Evolutionary conservation across 2,113 vertebrate species (phyloP).

Genomic region (Sceloporus tristichus): DNA sequence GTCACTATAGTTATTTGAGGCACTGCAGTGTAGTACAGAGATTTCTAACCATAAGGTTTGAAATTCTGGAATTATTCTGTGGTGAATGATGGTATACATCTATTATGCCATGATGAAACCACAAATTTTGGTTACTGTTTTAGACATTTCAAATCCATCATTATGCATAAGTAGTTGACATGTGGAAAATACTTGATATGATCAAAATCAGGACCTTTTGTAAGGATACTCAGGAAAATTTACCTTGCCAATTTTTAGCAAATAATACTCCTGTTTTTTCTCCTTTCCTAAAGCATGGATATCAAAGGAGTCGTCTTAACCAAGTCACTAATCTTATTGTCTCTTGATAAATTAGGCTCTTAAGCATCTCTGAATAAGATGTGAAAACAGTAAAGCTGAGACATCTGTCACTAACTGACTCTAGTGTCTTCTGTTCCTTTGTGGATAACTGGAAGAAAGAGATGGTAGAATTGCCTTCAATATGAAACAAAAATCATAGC

Average conservation of each 20-base stretch:
- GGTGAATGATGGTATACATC: background rate
- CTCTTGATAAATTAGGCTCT: background rate
- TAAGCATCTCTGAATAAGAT: background rate
- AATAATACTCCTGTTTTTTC: background rate
- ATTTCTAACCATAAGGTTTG: background rate
- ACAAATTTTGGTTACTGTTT: background rate
- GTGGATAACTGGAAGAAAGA: background rate
- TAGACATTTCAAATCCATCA: background rate
- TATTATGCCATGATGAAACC: background rate
- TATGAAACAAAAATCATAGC: background rate
- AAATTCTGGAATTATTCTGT: background rate
- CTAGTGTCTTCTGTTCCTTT: background rate
- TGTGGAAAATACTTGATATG: background rate
- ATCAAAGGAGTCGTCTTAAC: background rate
- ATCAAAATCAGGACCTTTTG: background rate
- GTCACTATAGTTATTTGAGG: constrained; percentile 32
- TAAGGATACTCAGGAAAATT: background rate
- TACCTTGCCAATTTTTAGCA: background rate
- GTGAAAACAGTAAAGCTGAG: background rate
- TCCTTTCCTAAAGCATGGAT: background rate
- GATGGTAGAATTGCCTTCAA: background rate
- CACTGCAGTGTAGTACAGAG: constrained; percentile 12
- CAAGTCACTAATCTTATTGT: constrained; percentile 4
- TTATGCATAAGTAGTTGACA: background rate
- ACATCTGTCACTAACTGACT: background rate